Percentiles rank a stretch among this genome's conserved stretches.
Evolutionary conservation across 2,113 vertebrate genomes (phyloP).

Genomic region (Solenodon paradoxus): DNA sequence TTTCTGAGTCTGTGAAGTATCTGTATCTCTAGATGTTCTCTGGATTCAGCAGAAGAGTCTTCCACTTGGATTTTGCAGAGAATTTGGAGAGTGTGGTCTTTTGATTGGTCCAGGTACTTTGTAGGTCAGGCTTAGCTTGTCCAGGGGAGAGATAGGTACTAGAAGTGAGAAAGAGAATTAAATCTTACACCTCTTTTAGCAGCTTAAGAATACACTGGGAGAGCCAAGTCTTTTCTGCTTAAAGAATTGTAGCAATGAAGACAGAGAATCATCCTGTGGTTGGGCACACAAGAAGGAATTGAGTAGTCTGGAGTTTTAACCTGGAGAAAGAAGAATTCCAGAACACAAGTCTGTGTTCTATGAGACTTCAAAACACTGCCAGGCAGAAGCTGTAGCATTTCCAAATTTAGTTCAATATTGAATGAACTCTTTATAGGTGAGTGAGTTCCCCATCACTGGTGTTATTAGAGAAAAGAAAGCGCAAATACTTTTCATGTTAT

Average conservation of each 20-base stretch:
- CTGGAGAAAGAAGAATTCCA: background rate
- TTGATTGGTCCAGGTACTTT: background rate
- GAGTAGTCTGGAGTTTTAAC: background rate
- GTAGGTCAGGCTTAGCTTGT: background rate
- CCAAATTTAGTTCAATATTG: background rate
- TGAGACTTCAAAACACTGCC: background rate
- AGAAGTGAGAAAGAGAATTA: background rate
- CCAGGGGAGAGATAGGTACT: background rate
- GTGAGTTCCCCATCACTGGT: background rate
- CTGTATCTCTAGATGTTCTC: background rate
- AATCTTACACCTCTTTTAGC: background rate
- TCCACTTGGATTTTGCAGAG: background rate
- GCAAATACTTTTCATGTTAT: background rate
- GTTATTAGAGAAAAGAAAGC: background rate
- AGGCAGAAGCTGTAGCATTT: background rate
- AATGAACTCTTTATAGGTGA: background rate
- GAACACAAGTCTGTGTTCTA: background rate
- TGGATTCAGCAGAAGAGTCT: background rate
- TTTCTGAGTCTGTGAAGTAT: background rate
- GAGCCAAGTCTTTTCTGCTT: background rate
- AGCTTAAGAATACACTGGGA: background rate
- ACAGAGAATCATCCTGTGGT: background rate
- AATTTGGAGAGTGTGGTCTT: background rate
- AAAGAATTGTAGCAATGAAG: background rate
- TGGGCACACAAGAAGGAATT: accelerated